Base-by-base conservation (phyloP, 2,797 vertebrate species). In the Cirrhinus mrigala region DNA sequence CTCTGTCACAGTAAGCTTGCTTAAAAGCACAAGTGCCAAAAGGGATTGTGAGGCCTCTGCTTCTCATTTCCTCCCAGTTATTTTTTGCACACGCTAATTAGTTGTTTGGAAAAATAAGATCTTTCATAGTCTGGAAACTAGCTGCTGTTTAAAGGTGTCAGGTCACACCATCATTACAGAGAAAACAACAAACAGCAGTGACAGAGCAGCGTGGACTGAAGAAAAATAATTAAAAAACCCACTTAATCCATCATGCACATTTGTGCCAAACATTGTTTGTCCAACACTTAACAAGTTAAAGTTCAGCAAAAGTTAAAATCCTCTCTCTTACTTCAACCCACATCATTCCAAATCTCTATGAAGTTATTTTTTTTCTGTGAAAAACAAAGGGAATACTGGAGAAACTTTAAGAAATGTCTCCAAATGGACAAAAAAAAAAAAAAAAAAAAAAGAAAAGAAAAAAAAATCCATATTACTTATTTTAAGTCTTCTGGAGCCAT, bases 31-130 rank as follows among this genome's bases (percentile, higher is more conserved):
- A 82, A 29, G n/a, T 50, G 37, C 24, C 74, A 33, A 56, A 56
- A 66, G 60, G 80, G 40, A 83, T 48, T n/a, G 54, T 10, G 18
- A 86, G 52, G 46, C 40, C 87, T 69, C 44, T 68, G 80, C 71
- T 80, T 82, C 29, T 79, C 68, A 73, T 70, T 70, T 74, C 44
- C 69, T 54, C 56, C 60, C 76, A 79, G 69, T 76, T 60, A 52
- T 64, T 48, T 74, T 82, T 37, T 73, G 20, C 40, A 79, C 37
- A 70, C 2, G 15, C 75, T 86, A 83, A 86, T 80, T 83, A 68
- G 37, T 22, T 83, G 60, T 58, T 54, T 80, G 14, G 27, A 60
- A 69, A 44, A 69, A 73, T 44, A 24, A 46, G 0, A 78, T 58
- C 3, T 46, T 62, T 48, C 44, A 46, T 62, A 52, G 27, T 40